These are phyloP conservation scores for Lasaia peninsularis DNA, from an alignment of 1,140 invertebrate species.

Conservation along the genomic window DNA sequence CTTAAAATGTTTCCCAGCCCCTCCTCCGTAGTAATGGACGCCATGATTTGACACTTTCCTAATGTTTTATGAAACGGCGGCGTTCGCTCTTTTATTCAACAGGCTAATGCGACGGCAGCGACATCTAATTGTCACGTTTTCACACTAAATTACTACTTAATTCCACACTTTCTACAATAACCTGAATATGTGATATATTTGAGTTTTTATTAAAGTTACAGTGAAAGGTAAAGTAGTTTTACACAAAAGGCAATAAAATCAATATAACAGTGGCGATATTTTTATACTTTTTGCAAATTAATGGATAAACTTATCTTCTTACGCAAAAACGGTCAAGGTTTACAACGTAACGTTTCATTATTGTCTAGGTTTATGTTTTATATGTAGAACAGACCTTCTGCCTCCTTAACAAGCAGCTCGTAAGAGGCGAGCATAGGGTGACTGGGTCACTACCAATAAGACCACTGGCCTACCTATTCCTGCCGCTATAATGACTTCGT, in stretches of 20 bases:
- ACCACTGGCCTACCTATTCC: too few relatives aligned
- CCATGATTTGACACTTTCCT: conserved; percentile 69
- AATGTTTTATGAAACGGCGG: conserved; percentile 66
- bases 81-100: conserved; percentile 42
- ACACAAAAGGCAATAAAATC: background rate
- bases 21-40: conserved; percentile 49
- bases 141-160: conserved; percentile 63
- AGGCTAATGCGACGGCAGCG: conserved; percentile 39
- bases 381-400: too few relatives aligned
- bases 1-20: background rate
- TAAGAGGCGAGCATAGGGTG: too few relatives aligned
- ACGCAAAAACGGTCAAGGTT: too few relatives aligned
- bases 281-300: too few relatives aligned
- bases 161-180: conserved; percentile 65
- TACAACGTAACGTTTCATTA: too few relatives aligned
- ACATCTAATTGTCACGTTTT: conserved; percentile 66
- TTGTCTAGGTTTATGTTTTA: too few relatives aligned
- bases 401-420: too few relatives aligned
- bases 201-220: conserved; percentile 25
- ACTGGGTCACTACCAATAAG: too few relatives aligned
- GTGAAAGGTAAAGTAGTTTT: conserved; percentile 43
- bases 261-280: too few relatives aligned
- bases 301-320: too few relatives aligned
- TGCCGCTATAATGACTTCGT: too few relatives aligned
- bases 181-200: conserved; percentile 44